Evolutionary conservation across 2,888 invertebrate genomes (phyloP).

Genomic region (Temnothorax ravouxi): DNA sequence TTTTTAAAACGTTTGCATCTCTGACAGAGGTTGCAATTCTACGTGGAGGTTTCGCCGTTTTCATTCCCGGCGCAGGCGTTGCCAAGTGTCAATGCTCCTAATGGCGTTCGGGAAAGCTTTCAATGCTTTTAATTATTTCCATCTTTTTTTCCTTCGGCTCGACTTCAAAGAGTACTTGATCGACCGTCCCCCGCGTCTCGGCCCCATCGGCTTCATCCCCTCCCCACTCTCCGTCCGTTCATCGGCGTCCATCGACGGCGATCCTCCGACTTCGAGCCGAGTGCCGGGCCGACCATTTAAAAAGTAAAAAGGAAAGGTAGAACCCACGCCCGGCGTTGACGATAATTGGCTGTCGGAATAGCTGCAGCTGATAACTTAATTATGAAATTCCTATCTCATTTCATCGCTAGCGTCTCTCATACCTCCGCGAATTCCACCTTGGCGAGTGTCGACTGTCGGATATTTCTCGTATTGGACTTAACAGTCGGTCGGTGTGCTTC

Average conservation of each 20-base stretch:
- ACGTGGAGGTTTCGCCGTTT: constrained; percentile 56
- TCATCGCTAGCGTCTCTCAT: constrained; percentile 60
- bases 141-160: constrained; percentile 73
- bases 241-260: constrained; percentile 51
- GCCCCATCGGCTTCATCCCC: constrained; percentile 14
- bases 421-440: constrained; percentile 40
- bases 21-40: constrained; percentile 70
- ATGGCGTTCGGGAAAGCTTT: constrained; percentile 80
- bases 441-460: constrained; percentile 35
- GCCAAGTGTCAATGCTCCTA: constrained; percentile 79
- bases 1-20: constrained; percentile 81
- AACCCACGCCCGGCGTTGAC: constrained; percentile 59
- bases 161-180: constrained; percentile 73
- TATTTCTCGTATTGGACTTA: constrained; percentile 29
- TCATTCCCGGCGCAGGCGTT: constrained; percentile 64
- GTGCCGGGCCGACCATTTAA: constrained; percentile 57
- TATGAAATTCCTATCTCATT: constrained; percentile 74
- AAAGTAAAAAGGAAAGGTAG: constrained; percentile 66
- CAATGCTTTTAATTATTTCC: constrained; percentile 84
- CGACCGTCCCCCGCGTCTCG: constrained; percentile 50
- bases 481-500: not conserved
- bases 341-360: constrained; percentile 77
- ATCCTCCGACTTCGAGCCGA: constrained; percentile 63
- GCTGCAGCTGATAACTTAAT: constrained; percentile 77
- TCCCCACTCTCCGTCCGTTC: not conserved